Conservation (phyloP, 2,888 invertebrate species). For the Oscheius onirici region DNA sequence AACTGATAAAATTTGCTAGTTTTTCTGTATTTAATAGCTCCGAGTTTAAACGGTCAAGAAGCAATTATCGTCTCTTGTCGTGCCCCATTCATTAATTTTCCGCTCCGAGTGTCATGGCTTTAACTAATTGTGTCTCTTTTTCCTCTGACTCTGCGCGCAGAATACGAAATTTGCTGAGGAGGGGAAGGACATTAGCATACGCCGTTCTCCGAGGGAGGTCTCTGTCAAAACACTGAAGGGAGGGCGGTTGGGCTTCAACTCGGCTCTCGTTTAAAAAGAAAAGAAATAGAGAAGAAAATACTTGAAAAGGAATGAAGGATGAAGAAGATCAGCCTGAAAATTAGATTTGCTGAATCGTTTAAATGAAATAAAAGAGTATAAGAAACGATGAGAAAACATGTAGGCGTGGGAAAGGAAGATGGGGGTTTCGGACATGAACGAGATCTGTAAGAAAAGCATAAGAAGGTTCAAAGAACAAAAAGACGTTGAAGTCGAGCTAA, state of each 20-base stretch:
- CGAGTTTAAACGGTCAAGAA: no score
- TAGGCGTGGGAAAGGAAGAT: no score
- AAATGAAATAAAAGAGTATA: no score
- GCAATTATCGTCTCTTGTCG: background rate
- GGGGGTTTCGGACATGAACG: no score
- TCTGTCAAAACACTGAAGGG: no score
- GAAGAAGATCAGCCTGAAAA: background rate
- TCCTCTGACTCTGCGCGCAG: background rate
- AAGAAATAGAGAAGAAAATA: background rate
- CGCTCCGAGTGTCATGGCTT: background rate
- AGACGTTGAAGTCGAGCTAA: background rate
- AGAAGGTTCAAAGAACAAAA: background rate
- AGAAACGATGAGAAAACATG: background rate
- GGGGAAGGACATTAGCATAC: no score
- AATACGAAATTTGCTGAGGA: no score
- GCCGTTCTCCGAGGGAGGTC: no score
- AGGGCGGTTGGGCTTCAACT: background rate
- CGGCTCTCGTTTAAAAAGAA: background rate
- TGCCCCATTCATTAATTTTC: conserved; percentile 6
- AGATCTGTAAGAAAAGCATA: background rate
- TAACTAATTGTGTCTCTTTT: background rate
- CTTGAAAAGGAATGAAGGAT: background rate
- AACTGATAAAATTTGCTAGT: no score
- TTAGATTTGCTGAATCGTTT: background rate
- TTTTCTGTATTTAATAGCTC: no score